Percentiles rank a stretch among this genome's conserved stretches.
phyloP scores from a whole-genome alignment of 2,888 invertebrate species.

The Ceriagrion tenellum region DNA sequence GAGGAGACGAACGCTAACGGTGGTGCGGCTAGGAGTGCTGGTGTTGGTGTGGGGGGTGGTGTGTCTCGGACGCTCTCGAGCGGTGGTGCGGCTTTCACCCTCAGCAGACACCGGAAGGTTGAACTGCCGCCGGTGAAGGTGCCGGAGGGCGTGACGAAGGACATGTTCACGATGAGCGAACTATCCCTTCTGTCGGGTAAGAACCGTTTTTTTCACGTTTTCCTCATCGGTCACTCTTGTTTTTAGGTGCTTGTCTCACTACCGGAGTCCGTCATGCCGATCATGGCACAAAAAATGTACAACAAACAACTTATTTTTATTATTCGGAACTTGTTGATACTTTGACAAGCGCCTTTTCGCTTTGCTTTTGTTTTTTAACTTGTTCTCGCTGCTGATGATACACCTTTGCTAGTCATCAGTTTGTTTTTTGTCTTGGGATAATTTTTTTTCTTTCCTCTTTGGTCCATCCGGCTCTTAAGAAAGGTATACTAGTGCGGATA shows the following conservation, averaged over 20 bases:
- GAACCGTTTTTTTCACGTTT: not conserved
- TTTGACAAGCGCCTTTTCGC: too few relatives aligned
- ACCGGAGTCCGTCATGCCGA: not conserved
- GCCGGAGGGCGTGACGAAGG: constrained; percentile 72
- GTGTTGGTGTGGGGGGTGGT: constrained; percentile 77
- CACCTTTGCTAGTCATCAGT: too few relatives aligned
- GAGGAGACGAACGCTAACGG: constrained; percentile 73
- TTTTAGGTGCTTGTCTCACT: not conserved
- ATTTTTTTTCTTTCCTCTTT: too few relatives aligned
- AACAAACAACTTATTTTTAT: not conserved
- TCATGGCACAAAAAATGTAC: not conserved
- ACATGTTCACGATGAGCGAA: constrained; percentile 72
- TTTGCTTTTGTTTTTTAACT: not conserved
- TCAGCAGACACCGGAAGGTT: constrained; percentile 83
- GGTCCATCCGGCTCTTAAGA: too few relatives aligned
- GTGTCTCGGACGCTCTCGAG: constrained; percentile 78
- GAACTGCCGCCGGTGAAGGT: constrained; percentile 80
- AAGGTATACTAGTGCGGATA: too few relatives aligned
- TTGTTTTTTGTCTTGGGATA: too few relatives aligned
- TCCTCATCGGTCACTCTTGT: not conserved
- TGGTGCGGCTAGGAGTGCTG: constrained; percentile 67
- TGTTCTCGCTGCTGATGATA: not conserved
- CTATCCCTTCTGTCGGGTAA: constrained; percentile 71
- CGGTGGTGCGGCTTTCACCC: constrained; percentile 79
- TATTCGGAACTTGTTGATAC: not conserved